A percentile compares a stretch with the other conserved stretches of the same genome.
These are phyloP conservation scores for Cotesia chilonis DNA, from an alignment of 1,140 invertebrate species.

Conservation along the genomic window DNA sequence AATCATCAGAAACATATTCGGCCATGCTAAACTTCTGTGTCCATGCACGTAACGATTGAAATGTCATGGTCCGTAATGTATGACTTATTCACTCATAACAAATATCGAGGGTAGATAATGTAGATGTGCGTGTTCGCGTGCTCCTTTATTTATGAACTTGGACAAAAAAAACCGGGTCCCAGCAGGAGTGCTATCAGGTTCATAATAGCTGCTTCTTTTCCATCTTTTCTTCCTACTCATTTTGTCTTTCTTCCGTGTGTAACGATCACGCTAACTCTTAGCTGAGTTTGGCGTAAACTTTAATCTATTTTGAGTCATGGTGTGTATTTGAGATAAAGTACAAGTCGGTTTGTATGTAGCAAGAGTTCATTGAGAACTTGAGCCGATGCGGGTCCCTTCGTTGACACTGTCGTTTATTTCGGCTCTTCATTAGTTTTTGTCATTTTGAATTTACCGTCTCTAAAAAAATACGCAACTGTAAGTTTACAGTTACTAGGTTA, in stretches of 20 bases:
- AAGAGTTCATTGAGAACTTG: conserved; percentile 17
- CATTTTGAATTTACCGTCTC: too few species aligned
- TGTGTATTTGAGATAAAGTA: conserved; percentile 4
- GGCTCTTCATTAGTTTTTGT: background rate
- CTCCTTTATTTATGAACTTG: background rate
- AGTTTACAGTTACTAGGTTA: too few species aligned
- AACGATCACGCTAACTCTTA: too few species aligned
- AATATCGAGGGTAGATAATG: conserved; percentile 38
- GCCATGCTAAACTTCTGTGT: too few species aligned
- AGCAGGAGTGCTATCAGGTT: conserved; percentile 11
- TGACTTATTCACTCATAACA: conserved; percentile 2
- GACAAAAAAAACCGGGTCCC: background rate
- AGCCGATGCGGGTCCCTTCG: conserved; percentile 17
- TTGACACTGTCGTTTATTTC: background rate
- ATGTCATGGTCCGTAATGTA: conserved; percentile 20
- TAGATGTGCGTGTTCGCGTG: conserved; percentile 31
- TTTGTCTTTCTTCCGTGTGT: too few species aligned
- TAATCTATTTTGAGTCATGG: too few species aligned
- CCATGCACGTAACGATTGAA: conserved; percentile 31
- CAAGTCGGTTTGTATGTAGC: conserved; percentile 15
- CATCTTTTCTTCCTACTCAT: background rate
- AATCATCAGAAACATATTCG: conserved; percentile 6
- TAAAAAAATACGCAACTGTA: too few species aligned
- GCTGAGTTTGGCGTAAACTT: too few species aligned
- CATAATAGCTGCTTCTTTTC: conserved; percentile 34